phyloP scores from a whole-genome alignment of 2,113 vertebrate species.

The Bucco capensis region DNA sequence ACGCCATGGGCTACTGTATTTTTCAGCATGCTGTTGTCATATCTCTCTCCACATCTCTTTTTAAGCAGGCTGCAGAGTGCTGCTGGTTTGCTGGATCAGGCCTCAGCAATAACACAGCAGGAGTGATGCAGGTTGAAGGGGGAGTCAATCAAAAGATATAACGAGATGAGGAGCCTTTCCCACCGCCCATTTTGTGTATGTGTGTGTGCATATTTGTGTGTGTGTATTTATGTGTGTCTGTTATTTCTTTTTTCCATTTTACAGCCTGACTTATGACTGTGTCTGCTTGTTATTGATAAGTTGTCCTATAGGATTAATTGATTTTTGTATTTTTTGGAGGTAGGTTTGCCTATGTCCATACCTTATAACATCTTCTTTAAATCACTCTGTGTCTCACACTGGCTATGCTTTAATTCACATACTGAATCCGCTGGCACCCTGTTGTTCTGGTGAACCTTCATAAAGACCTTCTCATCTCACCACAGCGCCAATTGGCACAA shows the following conservation, averaged over 20 bases:
- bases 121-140: neutral
- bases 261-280: neutral
- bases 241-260: neutral
- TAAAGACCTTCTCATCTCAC: neutral
- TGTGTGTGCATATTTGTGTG: neutral
- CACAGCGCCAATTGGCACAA: neutral
- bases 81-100: neutral
- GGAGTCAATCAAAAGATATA: neutral
- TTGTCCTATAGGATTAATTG: neutral
- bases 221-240: neutral
- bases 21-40: neutral
- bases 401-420: neutral
- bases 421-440: rapidly evolving
- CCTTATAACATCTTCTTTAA: neutral
- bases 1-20: neutral
- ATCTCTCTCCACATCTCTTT: neutral
- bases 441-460: neutral
- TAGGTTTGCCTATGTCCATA: neutral
- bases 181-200: neutral
- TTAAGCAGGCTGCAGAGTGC: neutral
- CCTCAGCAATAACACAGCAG: neutral
- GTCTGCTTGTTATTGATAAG: neutral
- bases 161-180: neutral
- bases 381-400: neutral
- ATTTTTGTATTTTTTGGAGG: neutral